Percentiles rank a stretch among this genome's conserved stretches.
Conservation (phyloP, 2,888 invertebrate genomes). For the Agrochola litura region DNA sequence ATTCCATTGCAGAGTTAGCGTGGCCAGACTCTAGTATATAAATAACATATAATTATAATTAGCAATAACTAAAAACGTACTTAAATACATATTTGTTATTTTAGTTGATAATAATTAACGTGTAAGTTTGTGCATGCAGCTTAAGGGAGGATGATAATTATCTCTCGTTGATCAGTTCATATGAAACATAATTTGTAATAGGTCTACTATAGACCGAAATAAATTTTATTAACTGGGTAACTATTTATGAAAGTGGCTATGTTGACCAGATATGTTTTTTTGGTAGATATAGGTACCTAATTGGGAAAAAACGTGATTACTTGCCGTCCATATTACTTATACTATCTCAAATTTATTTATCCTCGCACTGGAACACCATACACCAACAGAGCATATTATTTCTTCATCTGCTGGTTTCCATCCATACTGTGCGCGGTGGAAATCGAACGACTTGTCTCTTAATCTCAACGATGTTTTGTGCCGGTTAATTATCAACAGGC, state of each 20-base stretch:
- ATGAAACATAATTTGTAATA: conserved; percentile 1
- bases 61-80: conserved; percentile 51
- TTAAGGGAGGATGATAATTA: neutral
- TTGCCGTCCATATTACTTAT: no score
- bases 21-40: conserved; percentile 13
- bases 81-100: conserved; percentile 49
- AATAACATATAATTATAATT: conserved; percentile 54
- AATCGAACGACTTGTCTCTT: neutral
- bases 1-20: no score
- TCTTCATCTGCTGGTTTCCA: neutral
- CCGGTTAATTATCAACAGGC: neutral
- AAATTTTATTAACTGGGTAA: neutral
- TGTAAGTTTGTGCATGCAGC: conserved; percentile 18
- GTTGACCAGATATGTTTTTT: neutral
- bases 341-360: neutral
- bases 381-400: neutral
- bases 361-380: neutral
- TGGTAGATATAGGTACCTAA: neutral
- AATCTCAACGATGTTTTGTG: neutral
- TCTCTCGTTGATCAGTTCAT: conserved; percentile 22
- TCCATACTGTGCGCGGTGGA: neutral
- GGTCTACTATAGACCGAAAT: neutral
- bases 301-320: conserved; percentile 9
- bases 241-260: neutral
- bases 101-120: conserved; percentile 42